These are phyloP conservation scores for Lophotis ruficrista DNA, from an alignment of 2,113 vertebrate genomes.

Conservation along the genomic window DNA sequence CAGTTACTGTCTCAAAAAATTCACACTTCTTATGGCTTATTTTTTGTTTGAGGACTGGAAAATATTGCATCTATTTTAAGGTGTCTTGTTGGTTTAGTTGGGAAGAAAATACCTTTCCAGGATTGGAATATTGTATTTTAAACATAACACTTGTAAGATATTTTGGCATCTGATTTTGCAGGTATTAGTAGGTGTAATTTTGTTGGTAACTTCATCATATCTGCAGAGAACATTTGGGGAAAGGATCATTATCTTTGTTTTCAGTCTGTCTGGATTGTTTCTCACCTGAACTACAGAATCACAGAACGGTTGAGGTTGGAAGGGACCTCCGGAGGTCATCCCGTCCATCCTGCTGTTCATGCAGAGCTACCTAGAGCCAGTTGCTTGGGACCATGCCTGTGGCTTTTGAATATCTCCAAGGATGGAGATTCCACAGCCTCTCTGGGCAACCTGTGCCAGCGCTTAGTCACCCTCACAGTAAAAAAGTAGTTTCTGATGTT, in stretches of 20 bases:
- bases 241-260: neutral
- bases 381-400: accelerated
- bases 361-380: neutral
- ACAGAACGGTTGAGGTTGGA: neutral
- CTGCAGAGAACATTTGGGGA: neutral
- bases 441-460: neutral
- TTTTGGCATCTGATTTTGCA: neutral
- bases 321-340: neutral
- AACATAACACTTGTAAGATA: neutral
- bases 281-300: neutral
- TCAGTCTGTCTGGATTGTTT: neutral
- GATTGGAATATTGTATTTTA: neutral
- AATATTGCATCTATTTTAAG: neutral
- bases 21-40: neutral
- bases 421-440: neutral
- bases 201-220: neutral
- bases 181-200: neutral
- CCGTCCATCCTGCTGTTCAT: neutral
- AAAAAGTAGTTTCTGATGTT: neutral
- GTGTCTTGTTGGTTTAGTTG: neutral
- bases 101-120: neutral
- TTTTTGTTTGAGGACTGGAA: neutral
- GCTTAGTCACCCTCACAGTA: accelerated
- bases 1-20: neutral
- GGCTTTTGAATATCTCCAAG: neutral